Evolutionary conservation across 2,888 invertebrate species (phyloP).

Genomic region (Diadromus collaris): DNA sequence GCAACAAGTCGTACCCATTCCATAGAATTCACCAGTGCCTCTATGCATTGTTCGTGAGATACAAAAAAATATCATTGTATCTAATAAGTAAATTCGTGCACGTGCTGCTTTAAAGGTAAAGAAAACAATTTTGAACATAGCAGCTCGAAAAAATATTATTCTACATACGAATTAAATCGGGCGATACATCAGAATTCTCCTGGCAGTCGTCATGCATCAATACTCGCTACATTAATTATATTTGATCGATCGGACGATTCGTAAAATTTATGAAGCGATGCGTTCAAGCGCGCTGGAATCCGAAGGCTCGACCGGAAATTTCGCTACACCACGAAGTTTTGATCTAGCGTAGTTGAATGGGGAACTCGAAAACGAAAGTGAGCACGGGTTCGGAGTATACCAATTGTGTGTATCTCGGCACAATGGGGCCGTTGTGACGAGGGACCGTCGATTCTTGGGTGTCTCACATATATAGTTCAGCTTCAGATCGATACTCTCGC

Average conservation of each 20-base stretch:
- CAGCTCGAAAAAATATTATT: not conserved
- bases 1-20: too few species aligned
- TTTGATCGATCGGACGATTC: not conserved
- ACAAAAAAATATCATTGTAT: too few species aligned
- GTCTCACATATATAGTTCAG: not conserved
- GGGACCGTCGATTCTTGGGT: slow-evolving; percentile 29
- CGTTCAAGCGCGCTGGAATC: slow-evolving; percentile 44
- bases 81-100: too few species aligned
- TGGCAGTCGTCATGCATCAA: not conserved
- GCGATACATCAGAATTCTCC: not conserved
- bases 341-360: not conserved
- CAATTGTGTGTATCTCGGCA: slow-evolving; percentile 8
- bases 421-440: not conserved
- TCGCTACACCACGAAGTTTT: not conserved
- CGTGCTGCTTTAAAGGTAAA: too few species aligned
- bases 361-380: slow-evolving; percentile 9
- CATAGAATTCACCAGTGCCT: too few species aligned
- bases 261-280: not conserved
- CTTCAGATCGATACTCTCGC: slow-evolving; percentile 42
- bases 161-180: not conserved
- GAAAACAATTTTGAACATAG: too few species aligned
- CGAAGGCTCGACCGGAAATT: slow-evolving; percentile 48
- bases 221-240: slow-evolving; percentile 1
- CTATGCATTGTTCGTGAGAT: too few species aligned
- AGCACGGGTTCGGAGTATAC: not conserved